Evolutionary conservation across 2,888 invertebrate genomes (phyloP).

Genomic region (Drosophila picticornis): DNA sequence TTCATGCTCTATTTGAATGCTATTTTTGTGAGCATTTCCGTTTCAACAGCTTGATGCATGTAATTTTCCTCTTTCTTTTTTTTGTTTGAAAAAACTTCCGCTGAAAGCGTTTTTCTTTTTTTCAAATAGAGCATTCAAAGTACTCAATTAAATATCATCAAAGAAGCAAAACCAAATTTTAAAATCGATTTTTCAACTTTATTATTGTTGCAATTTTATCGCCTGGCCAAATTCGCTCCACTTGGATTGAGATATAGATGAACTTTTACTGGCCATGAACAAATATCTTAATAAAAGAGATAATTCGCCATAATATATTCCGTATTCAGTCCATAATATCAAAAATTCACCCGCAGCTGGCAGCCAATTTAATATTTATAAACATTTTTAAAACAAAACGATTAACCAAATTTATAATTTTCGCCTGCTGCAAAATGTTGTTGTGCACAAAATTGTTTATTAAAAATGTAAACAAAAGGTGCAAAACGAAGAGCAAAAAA

Average conservation of each 20-base stretch:
- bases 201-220: neutral
- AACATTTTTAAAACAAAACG: slow-evolving; percentile 45
- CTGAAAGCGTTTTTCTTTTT: neutral
- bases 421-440: slow-evolving; percentile 39
- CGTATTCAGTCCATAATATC: slow-evolving; percentile 15
- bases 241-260: slow-evolving; percentile 18
- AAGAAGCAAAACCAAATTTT: neutral
- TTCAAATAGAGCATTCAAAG: neutral
- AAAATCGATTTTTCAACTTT: neutral
- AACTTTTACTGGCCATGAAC: neutral
- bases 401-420: slow-evolving; percentile 47
- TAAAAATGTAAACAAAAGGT: slow-evolving; percentile 71
- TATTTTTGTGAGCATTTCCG: slow-evolving; percentile 48
- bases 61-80: slow-evolving; percentile 1
- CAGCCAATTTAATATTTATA: slow-evolving; percentile 69
- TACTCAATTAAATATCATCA: slow-evolving; percentile 5
- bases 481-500: slow-evolving; percentile 1
- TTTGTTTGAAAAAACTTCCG: slow-evolving; percentile 17
- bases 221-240: neutral
- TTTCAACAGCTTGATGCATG: slow-evolving; percentile 8
- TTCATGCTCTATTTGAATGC: slow-evolving; percentile 53
- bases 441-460: slow-evolving; percentile 52
- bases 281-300: slow-evolving; percentile 12
- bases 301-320: slow-evolving; percentile 3
- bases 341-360: slow-evolving; percentile 45